These are phyloP conservation scores for Bubalus kerabau DNA, from an alignment of 2,113 vertebrate genomes.

Conservation along the genomic window DNA sequence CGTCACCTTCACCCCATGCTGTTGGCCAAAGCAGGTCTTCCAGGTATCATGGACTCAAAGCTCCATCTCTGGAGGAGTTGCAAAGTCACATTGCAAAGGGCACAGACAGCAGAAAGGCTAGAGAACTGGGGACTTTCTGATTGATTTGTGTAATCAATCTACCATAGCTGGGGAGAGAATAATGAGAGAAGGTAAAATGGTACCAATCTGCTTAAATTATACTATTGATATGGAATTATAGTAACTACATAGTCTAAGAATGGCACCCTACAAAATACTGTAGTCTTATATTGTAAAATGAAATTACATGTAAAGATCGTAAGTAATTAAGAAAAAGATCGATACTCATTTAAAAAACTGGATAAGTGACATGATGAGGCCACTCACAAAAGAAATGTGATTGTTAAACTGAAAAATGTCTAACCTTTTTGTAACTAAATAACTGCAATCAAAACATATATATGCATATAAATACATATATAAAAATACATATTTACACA, in stretches of 20 bases:
- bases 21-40: not conserved
- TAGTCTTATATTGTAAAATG: not conserved
- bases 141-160: not conserved
- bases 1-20: not conserved
- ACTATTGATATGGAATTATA: not conserved
- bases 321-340: not conserved
- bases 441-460: not conserved
- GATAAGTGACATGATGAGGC: not conserved
- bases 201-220: not conserved
- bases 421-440: conserved; percentile 11
- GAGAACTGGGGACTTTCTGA: not conserved
- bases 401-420: not conserved
- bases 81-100: not conserved
- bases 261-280: not conserved
- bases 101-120: not conserved
- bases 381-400: not conserved
- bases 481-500: not conserved
- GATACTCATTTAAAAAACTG: conserved; percentile 26
- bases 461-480: not conserved
- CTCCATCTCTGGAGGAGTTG: not conserved
- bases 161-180: not conserved
- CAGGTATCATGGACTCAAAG: not conserved
- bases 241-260: not conserved
- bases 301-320: not conserved
- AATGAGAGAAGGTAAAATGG: not conserved